Evolutionary conservation across 1,140 invertebrate species (phyloP), one percentile per base, ranked within the genome.

Genomic region (Antheraea mylitta): DNA sequence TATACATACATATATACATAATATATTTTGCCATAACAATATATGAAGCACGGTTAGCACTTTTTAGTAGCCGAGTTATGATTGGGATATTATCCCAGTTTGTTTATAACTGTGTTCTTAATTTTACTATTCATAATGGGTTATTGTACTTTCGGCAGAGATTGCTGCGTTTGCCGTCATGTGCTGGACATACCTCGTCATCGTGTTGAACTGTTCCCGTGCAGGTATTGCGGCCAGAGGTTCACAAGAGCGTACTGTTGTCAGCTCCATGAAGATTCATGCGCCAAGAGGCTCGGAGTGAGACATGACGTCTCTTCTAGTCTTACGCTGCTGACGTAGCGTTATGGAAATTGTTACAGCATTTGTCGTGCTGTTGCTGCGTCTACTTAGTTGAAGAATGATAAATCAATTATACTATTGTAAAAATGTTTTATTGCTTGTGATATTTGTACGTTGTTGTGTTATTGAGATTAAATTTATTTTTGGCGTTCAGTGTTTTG

Each of bases 241-340:
- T 91, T 91, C 69, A 81, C 80, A 6, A 72, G 87, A 16, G 85
- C 87, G 0, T 90, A 91, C 72, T 90, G 89, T 68, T 86, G 86
- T 58, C 82, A 91, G 70, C 70, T 91, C n/a, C 89, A 91, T 59
- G 81, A 91, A 72, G 67, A 82, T 30, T 58, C 73, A 0, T 90
- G 89, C 19, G 82, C 80, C 30, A 75, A 42, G 66, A 69, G 74
- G 6, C 58, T 78, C 1, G 83, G 80, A 5, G 45, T 42, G 11
- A 7, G 4, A 0, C 81, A 79, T 18, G 83, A 86, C 11, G 71
- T 79, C 3, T 45, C 59, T 4, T 76, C 81, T 0, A 84, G 70
- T 60, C 72, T 84, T 8, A 69, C 81, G 1, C 58, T 85, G 0
- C 61, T 90, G 11, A 74, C 72, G 68, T 90, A 86, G 59, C 9